Percentiles rank a stretch among this genome's conserved stretches.
These are phyloP conservation scores for Momotus momota DNA, from an alignment of 2,797 vertebrate genomes.

Conservation along the genomic window DNA sequence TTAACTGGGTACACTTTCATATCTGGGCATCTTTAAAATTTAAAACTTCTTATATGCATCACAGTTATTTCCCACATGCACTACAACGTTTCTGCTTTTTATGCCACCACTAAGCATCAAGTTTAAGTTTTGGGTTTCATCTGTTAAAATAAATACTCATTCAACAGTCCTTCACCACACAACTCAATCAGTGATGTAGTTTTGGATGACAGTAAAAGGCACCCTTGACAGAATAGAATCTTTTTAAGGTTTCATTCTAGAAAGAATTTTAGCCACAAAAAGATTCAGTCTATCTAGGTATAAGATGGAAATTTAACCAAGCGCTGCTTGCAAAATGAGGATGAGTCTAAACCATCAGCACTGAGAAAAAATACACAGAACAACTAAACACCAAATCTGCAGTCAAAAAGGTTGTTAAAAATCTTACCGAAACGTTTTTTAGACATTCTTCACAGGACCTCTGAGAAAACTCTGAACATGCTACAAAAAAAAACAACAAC, in stretches of 20 bases:
- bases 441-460: conserved; percentile 82
- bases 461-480: conserved; percentile 71
- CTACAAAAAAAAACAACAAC: conserved; percentile 61
- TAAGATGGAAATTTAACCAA: background rate
- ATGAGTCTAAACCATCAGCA: background rate
- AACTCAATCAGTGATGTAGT: background rate
- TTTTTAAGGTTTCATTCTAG: background rate
- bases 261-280: background rate
- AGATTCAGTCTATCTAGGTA: background rate
- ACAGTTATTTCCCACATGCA: too few relatives aligned
- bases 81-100: background rate
- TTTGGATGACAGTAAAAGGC: background rate
- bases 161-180: background rate
- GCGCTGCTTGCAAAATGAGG: background rate
- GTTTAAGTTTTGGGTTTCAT: background rate
- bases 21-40: background rate
- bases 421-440: conserved; percentile 80
- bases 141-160: background rate
- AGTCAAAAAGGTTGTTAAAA: background rate
- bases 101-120: background rate
- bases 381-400: background rate
- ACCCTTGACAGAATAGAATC: background rate
- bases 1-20: background rate
- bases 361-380: too few relatives aligned
- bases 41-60: background rate